phyloP scores from a whole-genome alignment of 2,797 vertebrate species.

The Sebastolobus altivelis region DNA sequence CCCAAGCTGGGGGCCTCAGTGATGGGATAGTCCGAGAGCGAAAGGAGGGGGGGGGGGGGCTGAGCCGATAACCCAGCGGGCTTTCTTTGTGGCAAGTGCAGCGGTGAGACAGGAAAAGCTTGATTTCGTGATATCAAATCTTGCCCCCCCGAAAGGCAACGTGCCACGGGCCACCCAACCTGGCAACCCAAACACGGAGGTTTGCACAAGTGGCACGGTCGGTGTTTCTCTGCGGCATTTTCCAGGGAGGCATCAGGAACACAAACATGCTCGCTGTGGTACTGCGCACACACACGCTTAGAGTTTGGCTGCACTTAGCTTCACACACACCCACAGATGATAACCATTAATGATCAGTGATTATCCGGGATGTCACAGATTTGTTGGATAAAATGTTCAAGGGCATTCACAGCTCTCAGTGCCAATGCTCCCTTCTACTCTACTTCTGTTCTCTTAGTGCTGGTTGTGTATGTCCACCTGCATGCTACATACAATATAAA shows the following conservation, averaged over 20 bases:
- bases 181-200: slow-evolving; percentile 43
- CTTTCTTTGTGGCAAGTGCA: slow-evolving; percentile 65
- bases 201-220: background rate
- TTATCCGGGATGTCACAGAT: slow-evolving; percentile 38
- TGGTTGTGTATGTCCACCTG: background rate
- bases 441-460: background rate
- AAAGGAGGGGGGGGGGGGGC: slow-evolving; percentile 13
- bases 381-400: slow-evolving; percentile 34
- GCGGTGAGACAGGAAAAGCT: slow-evolving; percentile 41
- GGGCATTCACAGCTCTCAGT: slow-evolving; percentile 33
- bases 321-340: slow-evolving; percentile 54
- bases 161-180: slow-evolving; percentile 37
- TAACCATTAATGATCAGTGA: slow-evolving; percentile 41
- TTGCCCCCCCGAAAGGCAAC: background rate
- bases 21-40: slow-evolving; percentile 52
- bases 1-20: slow-evolving; percentile 74
- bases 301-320: slow-evolving; percentile 45
- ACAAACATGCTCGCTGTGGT: slow-evolving; percentile 6
- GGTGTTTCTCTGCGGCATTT: slow-evolving; percentile 36
- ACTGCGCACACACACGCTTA: background rate
- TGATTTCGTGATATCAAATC: slow-evolving; percentile 44
- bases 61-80: slow-evolving; percentile 26
- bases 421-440: background rate
- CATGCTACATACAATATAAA: slow-evolving; percentile 8
- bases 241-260: slow-evolving; percentile 32